Conservation (phyloP, 2,888 invertebrate species). For the Polietes domitor region DNA sequence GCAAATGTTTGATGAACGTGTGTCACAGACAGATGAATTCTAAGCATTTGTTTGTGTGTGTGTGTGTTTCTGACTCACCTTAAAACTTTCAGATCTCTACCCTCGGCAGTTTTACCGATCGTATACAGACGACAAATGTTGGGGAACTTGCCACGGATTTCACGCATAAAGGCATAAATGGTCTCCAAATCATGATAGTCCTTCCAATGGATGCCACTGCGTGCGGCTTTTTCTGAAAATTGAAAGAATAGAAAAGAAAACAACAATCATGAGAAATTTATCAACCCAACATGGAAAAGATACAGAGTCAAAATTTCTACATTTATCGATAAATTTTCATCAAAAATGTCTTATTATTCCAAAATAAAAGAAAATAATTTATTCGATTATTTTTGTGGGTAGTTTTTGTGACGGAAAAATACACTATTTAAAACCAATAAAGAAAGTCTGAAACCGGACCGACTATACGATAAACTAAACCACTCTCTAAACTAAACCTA, state of each 20-base stretch:
- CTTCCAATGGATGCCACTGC: conserved; percentile 85
- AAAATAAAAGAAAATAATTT: too few species aligned
- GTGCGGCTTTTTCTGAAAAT: conserved; percentile 73
- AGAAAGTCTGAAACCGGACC: too few species aligned
- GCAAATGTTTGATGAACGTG: background rate
- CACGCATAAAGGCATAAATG: conserved; percentile 87
- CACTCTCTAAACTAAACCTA: too few species aligned
- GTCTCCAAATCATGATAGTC: conserved; percentile 87
- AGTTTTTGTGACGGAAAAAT: too few species aligned
- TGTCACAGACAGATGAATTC: background rate
- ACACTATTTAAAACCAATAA: too few species aligned
- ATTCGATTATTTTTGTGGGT: too few species aligned
- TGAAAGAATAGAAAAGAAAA: background rate
- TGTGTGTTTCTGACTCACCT: conserved; percentile 72
- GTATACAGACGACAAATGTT: conserved; percentile 86
- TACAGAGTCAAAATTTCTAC: too few species aligned
- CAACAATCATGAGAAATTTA: too few species aligned
- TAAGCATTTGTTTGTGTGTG: background rate
- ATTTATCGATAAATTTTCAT: too few species aligned
- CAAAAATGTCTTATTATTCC: too few species aligned
- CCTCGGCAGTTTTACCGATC: conserved; percentile 89
- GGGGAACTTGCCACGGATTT: conserved; percentile 86
- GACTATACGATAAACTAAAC: too few species aligned
- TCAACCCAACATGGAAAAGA: too few species aligned
- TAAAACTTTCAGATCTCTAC: conserved; percentile 87